Evolutionary conservation across 2,888 invertebrate species (phyloP), one percentile per base, ranked within the genome.

Genomic region (Galerucella nymphaeae): DNA sequence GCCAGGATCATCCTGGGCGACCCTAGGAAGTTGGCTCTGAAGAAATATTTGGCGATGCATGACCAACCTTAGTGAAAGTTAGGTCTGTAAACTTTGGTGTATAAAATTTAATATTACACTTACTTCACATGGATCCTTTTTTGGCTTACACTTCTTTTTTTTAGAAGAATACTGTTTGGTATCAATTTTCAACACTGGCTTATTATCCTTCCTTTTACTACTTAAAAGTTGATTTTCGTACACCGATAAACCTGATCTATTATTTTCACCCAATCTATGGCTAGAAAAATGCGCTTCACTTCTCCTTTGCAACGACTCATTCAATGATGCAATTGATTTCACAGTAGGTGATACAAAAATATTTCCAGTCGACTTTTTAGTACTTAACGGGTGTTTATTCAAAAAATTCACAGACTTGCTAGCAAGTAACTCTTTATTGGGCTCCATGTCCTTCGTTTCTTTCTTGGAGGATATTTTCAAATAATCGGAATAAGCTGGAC

Each of bases 111-210:
- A 38, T 38, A 38, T 48, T n/a, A 20, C 5, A 58, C 58, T 58
- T 58, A 58, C 58, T n/a, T 23, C 58, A 30, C 58, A 58, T 30
- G 58, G 58, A 58, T 58, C 58, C 23, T 13, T 11, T 30, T 58
- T 58, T 9, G 58, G 58, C 14, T 30, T 58, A n/a, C 58, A 58
- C 8, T 30, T 30, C 16, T 30, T 58, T 18, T 53, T 53, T 18
- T 53, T 53, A 16, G 18, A 18, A 16, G 53, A 53, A 53, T 53
- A 18, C 10, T 1, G 9, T 16, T 18, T 53, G 8, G 48, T n/a
- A 48, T 48, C 3, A 48, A 11, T 48, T 48, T 13, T 48, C n/a
- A 48, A 48, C 48, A 48, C 6, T 48, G 48, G 48, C 2, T 42
- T 42, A 13, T 42, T 10, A 42, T 13, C 2, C 42, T 42, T 13